These are phyloP conservation scores for Drosophila sp. DNA, from an alignment of 1,140 invertebrate genomes.

Conservation along the genomic window DNA sequence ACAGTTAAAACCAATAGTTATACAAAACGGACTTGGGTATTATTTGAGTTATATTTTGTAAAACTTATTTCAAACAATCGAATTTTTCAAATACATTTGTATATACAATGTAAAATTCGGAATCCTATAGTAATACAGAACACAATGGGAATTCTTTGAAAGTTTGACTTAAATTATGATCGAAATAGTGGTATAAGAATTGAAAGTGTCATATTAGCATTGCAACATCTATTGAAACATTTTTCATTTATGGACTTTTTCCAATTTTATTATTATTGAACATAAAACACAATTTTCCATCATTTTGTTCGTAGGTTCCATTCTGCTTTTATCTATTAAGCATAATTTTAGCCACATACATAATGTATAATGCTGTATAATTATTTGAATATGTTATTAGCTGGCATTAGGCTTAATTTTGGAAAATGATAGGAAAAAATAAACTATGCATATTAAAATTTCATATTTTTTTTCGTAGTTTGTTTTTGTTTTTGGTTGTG, in stretches of 20 bases:
- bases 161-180: not conserved
- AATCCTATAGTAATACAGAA: not conserved
- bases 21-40: too few species aligned
- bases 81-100: not conserved
- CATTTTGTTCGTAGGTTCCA: constrained; percentile 25
- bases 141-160: not conserved
- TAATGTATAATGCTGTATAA: constrained; percentile 43
- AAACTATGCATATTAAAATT: constrained; percentile 23
- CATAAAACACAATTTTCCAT: not conserved
- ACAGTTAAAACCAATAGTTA: too few species aligned
- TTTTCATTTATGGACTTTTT: not conserved
- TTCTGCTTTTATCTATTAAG: constrained; percentile 21
- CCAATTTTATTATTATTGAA: not conserved
- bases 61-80: not conserved
- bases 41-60: not conserved
- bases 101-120: not conserved
- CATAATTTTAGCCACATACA: constrained; percentile 54
- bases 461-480: not conserved
- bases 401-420: constrained; percentile 56
- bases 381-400: constrained; percentile 54
- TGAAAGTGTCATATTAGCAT: constrained; percentile 8
- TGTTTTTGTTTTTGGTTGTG: constrained; percentile 22
- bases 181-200: not conserved
- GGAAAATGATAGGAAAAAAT: constrained; percentile 32
- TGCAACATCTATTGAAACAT: not conserved